phyloP scores from a whole-genome alignment of 2,113 vertebrate genomes.

The Camelus bactrianus region DNA sequence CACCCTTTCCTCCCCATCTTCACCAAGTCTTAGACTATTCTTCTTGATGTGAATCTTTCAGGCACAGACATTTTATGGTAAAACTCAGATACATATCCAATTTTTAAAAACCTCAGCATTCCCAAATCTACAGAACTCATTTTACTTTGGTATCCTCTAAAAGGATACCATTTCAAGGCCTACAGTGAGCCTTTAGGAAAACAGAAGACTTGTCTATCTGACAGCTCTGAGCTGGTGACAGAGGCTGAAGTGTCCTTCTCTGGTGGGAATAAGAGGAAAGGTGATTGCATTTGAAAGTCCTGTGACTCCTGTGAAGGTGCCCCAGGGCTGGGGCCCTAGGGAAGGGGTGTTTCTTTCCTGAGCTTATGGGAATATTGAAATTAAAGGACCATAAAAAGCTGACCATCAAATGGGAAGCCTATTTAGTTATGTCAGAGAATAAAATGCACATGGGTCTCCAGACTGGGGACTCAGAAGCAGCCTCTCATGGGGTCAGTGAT shows the following conservation, averaged over 20 bases:
- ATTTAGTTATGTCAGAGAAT: not conserved
- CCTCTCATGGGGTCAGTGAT: not conserved
- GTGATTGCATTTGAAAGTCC: not conserved
- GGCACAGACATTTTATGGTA: not conserved
- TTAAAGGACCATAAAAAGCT: not conserved
- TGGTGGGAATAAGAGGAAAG: not conserved
- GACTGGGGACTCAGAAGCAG: not conserved
- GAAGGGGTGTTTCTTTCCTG: not conserved
- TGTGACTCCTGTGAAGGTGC: not conserved
- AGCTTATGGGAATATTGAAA: not conserved
- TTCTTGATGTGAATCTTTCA: not conserved
- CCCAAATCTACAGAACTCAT: not conserved
- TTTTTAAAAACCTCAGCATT: not conserved
- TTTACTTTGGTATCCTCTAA: not conserved
- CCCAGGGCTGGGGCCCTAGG: not conserved
- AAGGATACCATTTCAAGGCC: not conserved
- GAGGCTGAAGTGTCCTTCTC: not conserved
- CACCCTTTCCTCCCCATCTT: not conserved
- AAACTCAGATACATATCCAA: not conserved
- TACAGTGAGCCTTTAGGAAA: not conserved
- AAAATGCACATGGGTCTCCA: not conserved
- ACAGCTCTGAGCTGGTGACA: not conserved
- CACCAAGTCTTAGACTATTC: not conserved
- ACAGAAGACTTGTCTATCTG: not conserved
- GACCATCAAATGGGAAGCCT: not conserved